phyloP scores from a whole-genome alignment of 2,797 vertebrate genomes.

The Takifugu ocellatus region DNA sequence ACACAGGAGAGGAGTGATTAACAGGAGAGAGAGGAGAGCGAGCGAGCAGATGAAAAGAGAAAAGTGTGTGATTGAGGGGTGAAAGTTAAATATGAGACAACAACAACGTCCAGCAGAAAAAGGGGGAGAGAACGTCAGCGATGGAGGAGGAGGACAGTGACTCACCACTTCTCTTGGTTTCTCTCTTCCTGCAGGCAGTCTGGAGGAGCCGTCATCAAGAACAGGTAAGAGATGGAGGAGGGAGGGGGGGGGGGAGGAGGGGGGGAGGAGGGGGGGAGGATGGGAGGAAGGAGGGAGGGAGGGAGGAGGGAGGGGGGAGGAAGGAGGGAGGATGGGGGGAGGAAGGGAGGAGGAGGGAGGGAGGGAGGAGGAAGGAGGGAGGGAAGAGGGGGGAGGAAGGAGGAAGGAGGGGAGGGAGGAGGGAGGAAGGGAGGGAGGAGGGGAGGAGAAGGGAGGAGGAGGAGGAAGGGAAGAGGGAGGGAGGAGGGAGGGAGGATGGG shows the following conservation, averaged over 20 bases:
- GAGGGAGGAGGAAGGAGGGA: too few species aligned
- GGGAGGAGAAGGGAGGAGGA: too few species aligned
- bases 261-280: constrained; percentile 6
- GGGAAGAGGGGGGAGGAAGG: too few species aligned
- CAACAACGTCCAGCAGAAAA: constrained; percentile 1
- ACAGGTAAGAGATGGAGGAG: constrained; percentile 71
- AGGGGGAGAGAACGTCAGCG: constrained; percentile 9
- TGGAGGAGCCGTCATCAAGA: constrained; percentile 83
- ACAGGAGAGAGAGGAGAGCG: constrained; percentile 45
- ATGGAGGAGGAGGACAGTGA: constrained; percentile 55
- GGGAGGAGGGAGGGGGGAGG: too few species aligned
- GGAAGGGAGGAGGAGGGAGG: too few species aligned
- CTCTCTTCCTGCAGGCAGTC: constrained; percentile 74
- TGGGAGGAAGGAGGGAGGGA: too few species aligned
- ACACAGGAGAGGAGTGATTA: constrained; percentile 64
- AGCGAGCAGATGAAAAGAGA: constrained; percentile 13
- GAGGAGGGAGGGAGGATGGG: too few species aligned
- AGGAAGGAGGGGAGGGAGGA: too few species aligned
- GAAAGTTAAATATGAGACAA: constrained; percentile 46
- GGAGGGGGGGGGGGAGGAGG: constrained; percentile 6
- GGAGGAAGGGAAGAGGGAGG: too few species aligned
- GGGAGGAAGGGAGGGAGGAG: too few species aligned
- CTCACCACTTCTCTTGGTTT: constrained; percentile 57
- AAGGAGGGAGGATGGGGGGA: too few species aligned
- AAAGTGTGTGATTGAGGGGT: constrained; percentile 25